These are phyloP conservation scores for Anagrus nilaparvatae DNA, from an alignment of 1,140 invertebrate genomes.

Conservation along the genomic window DNA sequence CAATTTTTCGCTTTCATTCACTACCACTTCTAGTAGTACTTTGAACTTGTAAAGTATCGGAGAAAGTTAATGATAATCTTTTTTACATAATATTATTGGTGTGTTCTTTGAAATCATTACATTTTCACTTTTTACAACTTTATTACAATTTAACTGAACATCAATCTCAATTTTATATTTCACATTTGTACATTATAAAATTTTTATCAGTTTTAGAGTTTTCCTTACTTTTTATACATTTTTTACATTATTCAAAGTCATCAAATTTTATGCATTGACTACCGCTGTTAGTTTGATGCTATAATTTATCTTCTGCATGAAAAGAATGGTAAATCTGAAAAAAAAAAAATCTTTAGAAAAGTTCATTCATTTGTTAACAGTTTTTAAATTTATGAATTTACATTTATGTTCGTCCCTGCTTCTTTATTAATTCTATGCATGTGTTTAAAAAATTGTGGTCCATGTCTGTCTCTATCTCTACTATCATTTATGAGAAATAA, in stretches of 20 bases:
- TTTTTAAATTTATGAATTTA: constrained; percentile 36
- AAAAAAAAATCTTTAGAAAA: constrained; percentile 10
- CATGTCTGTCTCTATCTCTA: constrained; percentile 84
- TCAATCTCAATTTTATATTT: background rate
- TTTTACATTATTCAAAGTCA: constrained; percentile 48
- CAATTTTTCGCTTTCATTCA: no score
- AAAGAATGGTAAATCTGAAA: constrained; percentile 75
- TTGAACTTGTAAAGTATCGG: constrained; percentile 28
- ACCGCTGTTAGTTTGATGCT: constrained; percentile 70
- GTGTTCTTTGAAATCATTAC: constrained; percentile 1
- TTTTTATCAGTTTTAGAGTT: constrained; percentile 13
- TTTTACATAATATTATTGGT: constrained; percentile 6
- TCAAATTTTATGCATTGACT: constrained; percentile 79
- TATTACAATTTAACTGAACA: constrained; percentile 7
- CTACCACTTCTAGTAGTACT: constrained; percentile 21
- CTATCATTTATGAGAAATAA: constrained; percentile 79
- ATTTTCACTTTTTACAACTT: constrained; percentile 10
- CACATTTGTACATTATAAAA: constrained; percentile 6
- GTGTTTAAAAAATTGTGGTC: constrained; percentile 84
- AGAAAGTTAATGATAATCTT: constrained; percentile 19
- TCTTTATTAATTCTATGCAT: constrained; percentile 88
- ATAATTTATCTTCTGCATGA: constrained; percentile 76
- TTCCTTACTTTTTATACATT: constrained; percentile 18
- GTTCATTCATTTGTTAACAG: constrained; percentile 6
- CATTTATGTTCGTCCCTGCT: constrained; percentile 80